phyloP scores from a whole-genome alignment of 2,113 vertebrate genomes.

The Odocoileus virginianus region DNA sequence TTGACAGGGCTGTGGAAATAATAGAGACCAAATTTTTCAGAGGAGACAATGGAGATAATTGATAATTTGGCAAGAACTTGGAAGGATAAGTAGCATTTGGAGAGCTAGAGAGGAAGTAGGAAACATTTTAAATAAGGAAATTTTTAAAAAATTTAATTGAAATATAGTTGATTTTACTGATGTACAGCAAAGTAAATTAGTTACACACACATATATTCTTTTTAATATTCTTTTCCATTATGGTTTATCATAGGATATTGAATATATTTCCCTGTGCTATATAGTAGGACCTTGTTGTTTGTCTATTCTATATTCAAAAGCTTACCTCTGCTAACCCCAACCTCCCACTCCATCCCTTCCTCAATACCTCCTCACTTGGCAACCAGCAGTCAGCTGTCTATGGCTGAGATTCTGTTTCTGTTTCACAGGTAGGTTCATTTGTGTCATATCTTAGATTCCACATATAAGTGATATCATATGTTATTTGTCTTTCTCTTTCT shows the following conservation, averaged over 20 bases:
- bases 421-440: neutral
- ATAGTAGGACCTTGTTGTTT: neutral
- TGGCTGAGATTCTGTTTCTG: neutral
- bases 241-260: neutral
- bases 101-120: neutral
- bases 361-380: neutral
- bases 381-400: neutral
- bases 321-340: neutral
- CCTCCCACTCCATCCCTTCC: neutral
- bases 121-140: neutral
- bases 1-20: neutral
- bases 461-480: neutral
- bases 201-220: neutral
- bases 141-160: neutral
- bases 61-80: neutral
- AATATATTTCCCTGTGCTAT: neutral
- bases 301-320: neutral
- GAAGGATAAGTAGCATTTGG: neutral
- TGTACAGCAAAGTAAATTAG: neutral
- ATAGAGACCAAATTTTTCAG: neutral
- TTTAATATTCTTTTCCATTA: neutral
- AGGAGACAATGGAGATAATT: neutral
- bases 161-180: neutral
- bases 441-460: neutral
- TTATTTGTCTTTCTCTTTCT: neutral